Evolutionary conservation across 2,113 vertebrate genomes (phyloP), one percentile per base, ranked within the genome.

Genomic region (Cyprinodon tularosa): DNA sequence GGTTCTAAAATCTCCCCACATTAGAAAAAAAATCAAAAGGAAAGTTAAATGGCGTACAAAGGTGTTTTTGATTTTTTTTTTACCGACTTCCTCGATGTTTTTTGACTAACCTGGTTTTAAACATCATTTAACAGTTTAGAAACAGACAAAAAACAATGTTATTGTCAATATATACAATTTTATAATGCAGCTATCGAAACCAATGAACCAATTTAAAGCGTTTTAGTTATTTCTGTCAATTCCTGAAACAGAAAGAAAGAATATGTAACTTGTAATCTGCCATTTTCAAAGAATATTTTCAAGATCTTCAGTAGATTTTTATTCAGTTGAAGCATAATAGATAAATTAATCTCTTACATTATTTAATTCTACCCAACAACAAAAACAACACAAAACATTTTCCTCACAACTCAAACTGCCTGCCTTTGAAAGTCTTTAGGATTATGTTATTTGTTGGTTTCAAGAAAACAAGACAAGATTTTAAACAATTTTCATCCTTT

Each of bases 1-100:
- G 66, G 68, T 72, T 77, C 53, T 69, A 39, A 68, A 67, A 45
- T 80, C 75, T 81, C 77, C 47, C 63, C 42, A 67, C 61, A 57
- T 14, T 61, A 12, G 12, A 1, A 12, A 64, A n/a, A 29, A 40
- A 57, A 22, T 47, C 12, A 47, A 62, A 36, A 76, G 57, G 37
- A 70, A 67, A 60, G 68, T 39, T 39, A 40, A 60, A 61, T 9
- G 0, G 42, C 50, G 50, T 45, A 45, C 42, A 17, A 37, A 8
- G 3, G 60, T 37, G 7, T 36, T 68, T 68, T n/a, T 15, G 12
- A 15, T 39, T 40, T 64, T 20, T 38, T 9, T 48, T 44, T 62
- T 15, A 7, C 50, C 17, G 15, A 53, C 17, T 53, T 53, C 17
- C 15, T 53, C 6, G 15, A 53, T 20, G 50, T 17, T 53, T 50